Evolutionary conservation across 2,888 invertebrate species (phyloP).

Genomic region (Drosophila niveifrons): DNA sequence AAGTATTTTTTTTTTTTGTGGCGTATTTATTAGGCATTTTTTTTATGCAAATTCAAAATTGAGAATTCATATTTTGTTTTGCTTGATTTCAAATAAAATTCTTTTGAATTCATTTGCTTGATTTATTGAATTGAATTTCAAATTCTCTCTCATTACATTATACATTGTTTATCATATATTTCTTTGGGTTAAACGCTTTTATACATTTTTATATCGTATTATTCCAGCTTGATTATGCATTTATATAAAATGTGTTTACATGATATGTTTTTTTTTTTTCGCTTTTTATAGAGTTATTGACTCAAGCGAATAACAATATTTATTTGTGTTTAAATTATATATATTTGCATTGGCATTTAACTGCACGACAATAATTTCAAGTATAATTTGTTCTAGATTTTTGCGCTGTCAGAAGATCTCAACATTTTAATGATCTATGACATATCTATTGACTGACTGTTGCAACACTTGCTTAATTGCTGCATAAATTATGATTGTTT

Average conservation of each 20-base stretch:
- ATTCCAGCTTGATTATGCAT: no score
- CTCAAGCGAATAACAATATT: neutral
- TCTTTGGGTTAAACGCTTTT: no score
- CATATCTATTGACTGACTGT: conserved; percentile 9
- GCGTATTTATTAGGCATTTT: no score
- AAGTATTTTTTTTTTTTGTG: no score
- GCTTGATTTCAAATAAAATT: no score
- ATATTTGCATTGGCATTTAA: neutral
- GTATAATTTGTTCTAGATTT: neutral
- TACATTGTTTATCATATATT: no score
- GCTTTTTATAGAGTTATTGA: neutral
- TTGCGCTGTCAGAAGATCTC: neutral
- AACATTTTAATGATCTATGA: conserved; percentile 3
- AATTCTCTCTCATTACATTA: no score
- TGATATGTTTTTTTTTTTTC: neutral
- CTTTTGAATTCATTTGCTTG: no score
- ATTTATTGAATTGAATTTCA: no score
- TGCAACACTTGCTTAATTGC: conserved; percentile 36
- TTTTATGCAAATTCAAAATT: no score
- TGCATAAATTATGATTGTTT: conserved; percentile 57
- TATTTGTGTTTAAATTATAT: neutral
- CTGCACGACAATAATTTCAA: neutral
- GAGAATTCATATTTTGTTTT: no score
- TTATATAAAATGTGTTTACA: neutral
- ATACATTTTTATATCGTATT: no score